Conservation (phyloP, 1,140 invertebrate species). For the Tribolium castaneum region DNA sequence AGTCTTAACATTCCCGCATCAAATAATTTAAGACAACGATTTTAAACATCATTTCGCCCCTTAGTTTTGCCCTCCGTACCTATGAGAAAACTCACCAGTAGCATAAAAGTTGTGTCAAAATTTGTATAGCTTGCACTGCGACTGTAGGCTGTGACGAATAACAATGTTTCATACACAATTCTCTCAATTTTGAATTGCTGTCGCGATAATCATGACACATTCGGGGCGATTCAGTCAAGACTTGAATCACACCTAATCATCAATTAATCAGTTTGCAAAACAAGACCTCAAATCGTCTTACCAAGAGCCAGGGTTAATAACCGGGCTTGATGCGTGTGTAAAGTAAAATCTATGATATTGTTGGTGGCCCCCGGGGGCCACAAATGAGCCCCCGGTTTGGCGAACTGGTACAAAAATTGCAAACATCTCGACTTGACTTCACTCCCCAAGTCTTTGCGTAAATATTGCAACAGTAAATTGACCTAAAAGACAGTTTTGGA, state of each 20-base stretch:
- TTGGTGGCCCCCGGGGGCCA: constrained; percentile 78
- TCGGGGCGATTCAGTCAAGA: constrained; percentile 68
- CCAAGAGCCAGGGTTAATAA: constrained; percentile 63
- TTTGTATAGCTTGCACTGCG: constrained; percentile 76
- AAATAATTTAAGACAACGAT: no score
- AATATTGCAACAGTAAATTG: constrained; percentile 68
- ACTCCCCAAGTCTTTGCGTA: constrained; percentile 74
- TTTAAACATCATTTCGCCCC: no score
- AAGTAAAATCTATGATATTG: constrained; percentile 59
- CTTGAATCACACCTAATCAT: constrained; percentile 64
- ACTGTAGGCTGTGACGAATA: constrained; percentile 73
- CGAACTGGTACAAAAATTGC: constrained; percentile 79
- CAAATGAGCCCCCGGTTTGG: constrained; percentile 81
- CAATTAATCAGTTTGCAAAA: constrained; percentile 20
- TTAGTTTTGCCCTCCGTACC: no score
- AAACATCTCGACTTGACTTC: constrained; percentile 81
- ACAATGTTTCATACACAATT: constrained; percentile 69
- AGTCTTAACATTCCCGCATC: no score
- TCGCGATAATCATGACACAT: constrained; percentile 67
- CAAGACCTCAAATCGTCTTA: constrained; percentile 35
- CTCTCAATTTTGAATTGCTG: constrained; percentile 67
- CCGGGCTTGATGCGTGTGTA: constrained; percentile 53
- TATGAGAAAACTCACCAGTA: constrained; percentile 67
- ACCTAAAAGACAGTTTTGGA: constrained; percentile 63
- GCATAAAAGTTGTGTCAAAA: constrained; percentile 74